Percentiles rank a stretch among this genome's conserved stretches.
Conservation (phyloP, 2,113 vertebrate genomes). For the Vulpes lagopus region DNA sequence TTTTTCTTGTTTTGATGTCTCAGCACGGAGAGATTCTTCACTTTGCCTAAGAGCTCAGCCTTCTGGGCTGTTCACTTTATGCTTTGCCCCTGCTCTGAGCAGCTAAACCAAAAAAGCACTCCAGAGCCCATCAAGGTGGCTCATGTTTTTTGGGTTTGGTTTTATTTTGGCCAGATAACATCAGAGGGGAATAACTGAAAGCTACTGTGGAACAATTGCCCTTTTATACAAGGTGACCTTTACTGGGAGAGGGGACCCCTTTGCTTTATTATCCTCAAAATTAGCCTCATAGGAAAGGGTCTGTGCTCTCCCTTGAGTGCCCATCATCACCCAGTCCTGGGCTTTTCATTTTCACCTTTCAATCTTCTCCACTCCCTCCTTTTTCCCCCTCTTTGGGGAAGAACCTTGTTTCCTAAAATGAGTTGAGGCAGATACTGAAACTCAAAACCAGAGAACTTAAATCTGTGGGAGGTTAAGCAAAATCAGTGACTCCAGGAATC, state of each 20-base stretch:
- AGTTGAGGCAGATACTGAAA: constrained; percentile 39
- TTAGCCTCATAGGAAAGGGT: constrained; percentile 75
- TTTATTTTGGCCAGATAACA: constrained; percentile 84
- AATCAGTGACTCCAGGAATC: neutral
- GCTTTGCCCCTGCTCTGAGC: constrained; percentile 53
- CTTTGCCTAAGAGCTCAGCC: constrained; percentile 52
- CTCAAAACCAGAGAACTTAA: neutral
- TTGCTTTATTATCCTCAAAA: constrained; percentile 78
- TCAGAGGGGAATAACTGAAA: constrained; percentile 84
- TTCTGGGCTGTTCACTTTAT: constrained; percentile 24
- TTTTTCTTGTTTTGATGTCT: neutral
- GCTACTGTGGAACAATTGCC: constrained; percentile 81
- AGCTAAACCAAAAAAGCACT: constrained; percentile 71
- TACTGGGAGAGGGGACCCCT: constrained; percentile 65
- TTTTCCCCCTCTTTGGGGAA: neutral
- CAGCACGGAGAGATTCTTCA: constrained; percentile 32
- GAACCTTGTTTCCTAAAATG: constrained; percentile 41
- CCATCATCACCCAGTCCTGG: neutral
- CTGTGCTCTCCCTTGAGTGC: neutral
- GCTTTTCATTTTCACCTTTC: neutral
- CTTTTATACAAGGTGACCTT: constrained; percentile 77
- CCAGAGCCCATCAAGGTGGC: constrained; percentile 40
- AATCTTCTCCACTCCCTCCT: neutral
- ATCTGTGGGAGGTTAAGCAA: neutral
- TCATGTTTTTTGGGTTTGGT: constrained; percentile 1